Evolutionary conservation across 2,113 vertebrate species (phyloP).

Genomic region (Ptychochromis oligacanthus): DNA sequence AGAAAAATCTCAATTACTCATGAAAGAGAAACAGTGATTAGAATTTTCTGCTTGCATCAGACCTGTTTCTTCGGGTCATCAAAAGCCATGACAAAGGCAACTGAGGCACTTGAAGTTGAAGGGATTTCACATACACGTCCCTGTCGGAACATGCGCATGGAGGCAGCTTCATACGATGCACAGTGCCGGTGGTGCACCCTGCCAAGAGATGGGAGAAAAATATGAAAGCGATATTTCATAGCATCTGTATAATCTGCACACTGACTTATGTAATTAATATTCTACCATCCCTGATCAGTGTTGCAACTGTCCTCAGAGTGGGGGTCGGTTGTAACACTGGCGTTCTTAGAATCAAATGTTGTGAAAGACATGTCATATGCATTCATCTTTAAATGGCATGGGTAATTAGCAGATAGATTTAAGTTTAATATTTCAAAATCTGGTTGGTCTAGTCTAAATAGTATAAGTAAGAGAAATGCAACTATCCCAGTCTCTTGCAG

Average conservation of each 20-base stretch:
- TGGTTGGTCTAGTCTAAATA: background rate
- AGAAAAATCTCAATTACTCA: no score
- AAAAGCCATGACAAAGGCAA: slow-evolving; percentile 84
- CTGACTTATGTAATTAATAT: no score
- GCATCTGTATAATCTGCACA: no score
- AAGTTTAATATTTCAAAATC: background rate
- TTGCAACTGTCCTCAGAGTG: no score
- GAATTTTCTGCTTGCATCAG: no score
- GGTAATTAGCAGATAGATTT: background rate
- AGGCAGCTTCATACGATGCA: slow-evolving; percentile 89
- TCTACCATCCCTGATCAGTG: no score
- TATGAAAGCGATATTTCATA: background rate
- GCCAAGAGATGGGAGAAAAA: background rate
- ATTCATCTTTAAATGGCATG: background rate
- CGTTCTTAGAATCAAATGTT: no score
- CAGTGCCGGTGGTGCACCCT: slow-evolving; percentile 84
- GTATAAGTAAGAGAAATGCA: background rate
- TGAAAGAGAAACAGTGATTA: no score
- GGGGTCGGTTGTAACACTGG: no score
- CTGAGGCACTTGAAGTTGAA: slow-evolving; percentile 81
- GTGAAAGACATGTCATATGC: no score
- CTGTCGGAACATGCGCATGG: slow-evolving; percentile 86
- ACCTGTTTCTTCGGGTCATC: slow-evolving; percentile 81
- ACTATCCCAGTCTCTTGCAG: background rate
- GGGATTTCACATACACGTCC: slow-evolving; percentile 92